phyloP scores from a whole-genome alignment of 2,888 invertebrate genomes.

The Nasonovia ribisnigri region DNA sequence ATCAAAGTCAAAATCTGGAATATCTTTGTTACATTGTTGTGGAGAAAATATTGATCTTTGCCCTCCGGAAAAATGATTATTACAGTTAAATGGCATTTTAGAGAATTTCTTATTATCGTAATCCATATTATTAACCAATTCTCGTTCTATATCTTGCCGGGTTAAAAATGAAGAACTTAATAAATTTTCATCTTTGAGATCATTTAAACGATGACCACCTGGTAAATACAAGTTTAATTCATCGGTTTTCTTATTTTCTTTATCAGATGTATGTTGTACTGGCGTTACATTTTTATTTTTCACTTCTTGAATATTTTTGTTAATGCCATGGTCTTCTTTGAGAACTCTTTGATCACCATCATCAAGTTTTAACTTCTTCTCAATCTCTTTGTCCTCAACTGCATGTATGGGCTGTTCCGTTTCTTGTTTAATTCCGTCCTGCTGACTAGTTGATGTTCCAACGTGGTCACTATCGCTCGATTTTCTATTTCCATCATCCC shows the following conservation, averaged over 20 bases:
- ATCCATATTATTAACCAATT: slow-evolving; percentile 59
- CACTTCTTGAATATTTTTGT: slow-evolving; percentile 58
- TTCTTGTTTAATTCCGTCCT: slow-evolving; percentile 66
- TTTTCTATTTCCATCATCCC: slow-evolving; percentile 71
- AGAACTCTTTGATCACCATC: slow-evolving; percentile 55
- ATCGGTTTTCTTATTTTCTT: slow-evolving; percentile 63
- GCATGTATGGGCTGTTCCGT: slow-evolving; percentile 66
- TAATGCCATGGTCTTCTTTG: slow-evolving; percentile 60
- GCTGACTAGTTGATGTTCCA: slow-evolving; percentile 70
- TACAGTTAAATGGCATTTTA: slow-evolving; percentile 58
- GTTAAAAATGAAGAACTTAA: slow-evolving; percentile 61
- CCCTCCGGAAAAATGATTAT: slow-evolving; percentile 64
- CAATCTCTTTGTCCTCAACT: slow-evolving; percentile 66
- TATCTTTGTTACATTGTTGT: slow-evolving; percentile 75
- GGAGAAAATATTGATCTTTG: slow-evolving; percentile 80
- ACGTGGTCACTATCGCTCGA: slow-evolving; percentile 70
- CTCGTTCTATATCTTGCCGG: slow-evolving; percentile 61
- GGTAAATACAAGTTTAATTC: slow-evolving; percentile 62
- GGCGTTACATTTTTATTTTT: slow-evolving; percentile 41
- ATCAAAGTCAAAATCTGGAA: slow-evolving; percentile 76
- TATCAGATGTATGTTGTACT: slow-evolving; percentile 60
- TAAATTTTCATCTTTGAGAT: slow-evolving; percentile 63
- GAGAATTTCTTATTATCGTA: slow-evolving; percentile 51
- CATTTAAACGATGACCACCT: slow-evolving; percentile 62
- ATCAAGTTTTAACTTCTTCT: slow-evolving; percentile 59